Evolutionary conservation across 1,140 invertebrate genomes (phyloP).

Genomic region (Brachionus angularis): DNA sequence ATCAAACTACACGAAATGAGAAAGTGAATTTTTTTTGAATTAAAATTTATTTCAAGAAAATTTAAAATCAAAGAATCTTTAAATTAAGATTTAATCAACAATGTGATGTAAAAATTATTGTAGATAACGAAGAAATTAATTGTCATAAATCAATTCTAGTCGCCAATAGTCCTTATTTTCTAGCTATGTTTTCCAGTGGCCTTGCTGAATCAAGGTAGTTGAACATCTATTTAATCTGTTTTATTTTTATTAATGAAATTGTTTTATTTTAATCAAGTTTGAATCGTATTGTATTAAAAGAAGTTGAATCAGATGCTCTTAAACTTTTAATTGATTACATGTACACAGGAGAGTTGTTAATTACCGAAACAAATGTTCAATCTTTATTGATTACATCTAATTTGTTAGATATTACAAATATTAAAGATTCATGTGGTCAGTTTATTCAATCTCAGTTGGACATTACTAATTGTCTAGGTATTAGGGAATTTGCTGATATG

Average conservation of each 20-base stretch:
- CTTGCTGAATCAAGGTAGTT: constrained; percentile 31
- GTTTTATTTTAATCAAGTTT: constrained; percentile 29
- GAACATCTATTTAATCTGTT: not conserved
- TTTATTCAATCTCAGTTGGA: constrained; percentile 31
- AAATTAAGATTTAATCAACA: constrained; percentile 24
- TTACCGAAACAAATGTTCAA: constrained; percentile 96
- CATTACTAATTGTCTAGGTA: constrained; percentile 12
- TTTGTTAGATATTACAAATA: constrained; percentile 62
- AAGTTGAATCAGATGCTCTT: constrained; percentile 96
- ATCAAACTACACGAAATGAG: constrained; percentile 2
- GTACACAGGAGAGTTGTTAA: constrained; percentile 95
- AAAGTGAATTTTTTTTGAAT: constrained; percentile 19
- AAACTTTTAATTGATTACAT: constrained; percentile 95
- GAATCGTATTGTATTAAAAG: constrained; percentile 65
- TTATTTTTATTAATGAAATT: constrained; percentile 18
- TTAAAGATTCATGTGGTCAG: constrained; percentile 25
- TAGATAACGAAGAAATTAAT: constrained; percentile 43
- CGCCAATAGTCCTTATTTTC: constrained; percentile 45
- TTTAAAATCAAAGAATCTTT: not conserved
- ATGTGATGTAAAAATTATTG: constrained; percentile 44
- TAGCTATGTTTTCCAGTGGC: constrained; percentile 45
- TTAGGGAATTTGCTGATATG: constrained; percentile 20
- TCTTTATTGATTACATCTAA: constrained; percentile 91
- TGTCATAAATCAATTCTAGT: constrained; percentile 45
- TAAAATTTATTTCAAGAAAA: not conserved